phyloP scores from a whole-genome alignment of 2,113 vertebrate genomes.

The Tyrannus savana region DNA sequence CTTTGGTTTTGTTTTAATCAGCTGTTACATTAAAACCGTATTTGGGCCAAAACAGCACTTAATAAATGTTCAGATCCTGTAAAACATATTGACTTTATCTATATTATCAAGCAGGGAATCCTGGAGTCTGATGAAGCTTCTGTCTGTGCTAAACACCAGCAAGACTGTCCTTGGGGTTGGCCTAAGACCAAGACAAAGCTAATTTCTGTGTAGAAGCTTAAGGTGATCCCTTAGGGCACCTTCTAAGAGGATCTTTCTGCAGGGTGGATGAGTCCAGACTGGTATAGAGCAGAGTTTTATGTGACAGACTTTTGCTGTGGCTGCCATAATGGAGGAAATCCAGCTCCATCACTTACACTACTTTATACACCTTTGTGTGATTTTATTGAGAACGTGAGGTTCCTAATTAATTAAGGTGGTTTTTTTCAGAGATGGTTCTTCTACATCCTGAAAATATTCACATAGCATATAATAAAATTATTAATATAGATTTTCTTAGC shows the following conservation, averaged over 20 bases:
- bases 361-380: neutral
- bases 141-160: neutral
- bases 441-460: neutral
- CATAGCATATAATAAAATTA: neutral
- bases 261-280: neutral
- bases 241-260: neutral
- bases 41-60: neutral
- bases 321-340: neutral
- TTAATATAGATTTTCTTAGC: neutral
- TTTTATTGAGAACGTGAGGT: neutral
- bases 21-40: neutral
- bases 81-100: neutral
- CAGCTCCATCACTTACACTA: neutral
- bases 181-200: neutral
- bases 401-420: neutral
- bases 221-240: neutral
- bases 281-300: neutral
- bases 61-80: slow-evolving; percentile 20
- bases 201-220: neutral
- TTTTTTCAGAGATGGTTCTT: neutral
- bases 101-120: neutral
- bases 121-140: neutral
- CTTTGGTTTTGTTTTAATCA: slow-evolving; percentile 10
- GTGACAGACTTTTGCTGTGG: neutral
- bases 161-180: neutral